Evolutionary conservation across 2,797 vertebrate species (phyloP).

Genomic region (Muscicapa striata): DNA sequence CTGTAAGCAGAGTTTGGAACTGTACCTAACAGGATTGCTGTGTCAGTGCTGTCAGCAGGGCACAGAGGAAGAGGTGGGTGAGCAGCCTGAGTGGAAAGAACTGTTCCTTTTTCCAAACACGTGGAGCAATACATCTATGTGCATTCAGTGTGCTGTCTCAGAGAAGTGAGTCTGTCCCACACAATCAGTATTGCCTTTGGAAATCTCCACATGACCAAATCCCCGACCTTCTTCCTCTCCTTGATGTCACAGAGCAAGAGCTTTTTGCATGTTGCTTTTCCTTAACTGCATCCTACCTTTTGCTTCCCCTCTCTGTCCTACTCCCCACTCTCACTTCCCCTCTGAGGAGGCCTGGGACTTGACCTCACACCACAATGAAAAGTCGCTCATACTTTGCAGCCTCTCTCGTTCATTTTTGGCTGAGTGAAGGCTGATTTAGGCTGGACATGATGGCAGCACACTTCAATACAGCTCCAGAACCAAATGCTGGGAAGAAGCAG

Average conservation of each 20-base stretch:
- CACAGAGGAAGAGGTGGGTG: background rate
- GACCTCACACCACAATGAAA: background rate
- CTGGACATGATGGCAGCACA: fast-evolving
- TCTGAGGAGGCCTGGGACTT: background rate
- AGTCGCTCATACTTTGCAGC: background rate
- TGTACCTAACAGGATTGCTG: background rate
- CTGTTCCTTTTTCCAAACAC: background rate
- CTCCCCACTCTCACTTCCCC: background rate
- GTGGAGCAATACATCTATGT: background rate
- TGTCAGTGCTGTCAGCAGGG: background rate
- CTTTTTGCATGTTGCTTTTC: background rate
- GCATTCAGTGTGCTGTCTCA: background rate
- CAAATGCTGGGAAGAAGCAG: background rate
- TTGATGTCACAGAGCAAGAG: background rate
- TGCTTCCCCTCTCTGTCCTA: background rate
- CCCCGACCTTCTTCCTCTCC: background rate
- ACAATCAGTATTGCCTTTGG: fast-evolving
- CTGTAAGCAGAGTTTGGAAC: background rate
- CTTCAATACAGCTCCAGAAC: background rate
- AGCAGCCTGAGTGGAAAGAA: background rate
- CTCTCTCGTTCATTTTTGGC: background rate
- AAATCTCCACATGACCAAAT: background rate
- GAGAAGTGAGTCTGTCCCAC: background rate
- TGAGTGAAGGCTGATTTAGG: fast-evolving
- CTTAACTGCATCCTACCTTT: background rate